Evolutionary conservation across 2,113 vertebrate species (phyloP).

Genomic region (Urocitellus parryii): DNA sequence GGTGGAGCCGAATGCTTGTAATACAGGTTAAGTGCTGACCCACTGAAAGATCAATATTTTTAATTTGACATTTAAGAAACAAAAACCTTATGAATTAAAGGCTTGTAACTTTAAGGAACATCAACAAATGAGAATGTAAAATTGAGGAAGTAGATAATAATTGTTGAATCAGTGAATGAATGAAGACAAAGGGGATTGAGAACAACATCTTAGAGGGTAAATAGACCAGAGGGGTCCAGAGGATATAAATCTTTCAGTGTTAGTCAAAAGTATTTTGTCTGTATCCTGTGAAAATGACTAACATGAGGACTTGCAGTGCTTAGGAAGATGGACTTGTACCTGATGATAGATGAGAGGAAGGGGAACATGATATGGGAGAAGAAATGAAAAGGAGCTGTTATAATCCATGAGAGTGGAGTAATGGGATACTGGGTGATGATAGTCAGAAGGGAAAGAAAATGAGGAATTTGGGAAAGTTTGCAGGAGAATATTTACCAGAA

Average conservation of each 20-base stretch:
- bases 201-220: neutral
- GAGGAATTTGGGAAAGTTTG: neutral
- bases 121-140: neutral
- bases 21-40: neutral
- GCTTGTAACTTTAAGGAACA: neutral
- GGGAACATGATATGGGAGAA: neutral
- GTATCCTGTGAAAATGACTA: neutral
- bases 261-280: neutral
- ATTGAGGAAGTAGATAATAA: neutral
- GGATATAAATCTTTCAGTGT: neutral
- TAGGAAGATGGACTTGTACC: neutral
- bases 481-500: neutral
- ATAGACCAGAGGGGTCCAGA: neutral
- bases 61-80: neutral
- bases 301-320: neutral
- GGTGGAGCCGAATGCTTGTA: neutral
- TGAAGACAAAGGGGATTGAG: neutral
- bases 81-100: neutral
- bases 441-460: neutral
- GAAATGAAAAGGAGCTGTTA: neutral
- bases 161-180: neutral
- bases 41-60: neutral
- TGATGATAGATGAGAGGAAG: neutral
- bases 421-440: neutral
- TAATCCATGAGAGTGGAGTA: neutral